These are phyloP conservation scores for Pentamera pediparva DNA, from an alignment of 53 echinoderm and acorn worm species.

Conservation along the genomic window DNA sequence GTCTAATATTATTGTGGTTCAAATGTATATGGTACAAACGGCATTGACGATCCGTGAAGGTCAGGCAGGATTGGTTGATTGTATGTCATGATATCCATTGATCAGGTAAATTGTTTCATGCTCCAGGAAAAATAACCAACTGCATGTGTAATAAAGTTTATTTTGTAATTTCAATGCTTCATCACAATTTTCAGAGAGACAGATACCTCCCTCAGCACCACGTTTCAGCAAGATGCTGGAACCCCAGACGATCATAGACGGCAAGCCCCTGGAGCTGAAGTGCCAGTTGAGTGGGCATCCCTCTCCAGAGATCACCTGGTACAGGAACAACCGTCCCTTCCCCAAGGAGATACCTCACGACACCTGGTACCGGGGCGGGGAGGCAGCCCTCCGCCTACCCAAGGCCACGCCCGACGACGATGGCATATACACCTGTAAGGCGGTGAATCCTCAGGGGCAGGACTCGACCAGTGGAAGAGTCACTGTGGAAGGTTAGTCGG, in stretches of 20 bases:
- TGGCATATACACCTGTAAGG: constrained; percentile 66
- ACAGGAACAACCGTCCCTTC: constrained; percentile 42
- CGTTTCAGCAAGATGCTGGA: constrained; percentile 16
- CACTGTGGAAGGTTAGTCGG: constrained; percentile 58
- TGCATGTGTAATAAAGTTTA: too few relatives aligned
- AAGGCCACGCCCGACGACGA: constrained; percentile 46
- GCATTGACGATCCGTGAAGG: too few relatives aligned
- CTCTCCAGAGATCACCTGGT: constrained; percentile 59
- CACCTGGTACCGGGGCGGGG: constrained; percentile 42
- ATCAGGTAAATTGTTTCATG: too few relatives aligned
- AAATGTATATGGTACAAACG: too few relatives aligned
- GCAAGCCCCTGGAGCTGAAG: constrained; percentile 36
- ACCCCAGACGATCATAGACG: constrained; percentile 22
- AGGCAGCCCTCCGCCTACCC: constrained; percentile 48
- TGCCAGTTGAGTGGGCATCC: constrained; percentile 43
- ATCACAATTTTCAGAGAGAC: neutral
- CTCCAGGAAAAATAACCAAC: too few relatives aligned
- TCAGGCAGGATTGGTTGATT: too few relatives aligned
- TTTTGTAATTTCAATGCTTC: too few relatives aligned
- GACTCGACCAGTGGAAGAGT: constrained; percentile 55
- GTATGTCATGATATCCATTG: too few relatives aligned
- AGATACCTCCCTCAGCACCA: constrained; percentile 18
- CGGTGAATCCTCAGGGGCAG: constrained; percentile 46
- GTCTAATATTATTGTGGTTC: too few relatives aligned
- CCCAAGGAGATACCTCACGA: constrained; percentile 54